phyloP scores from a whole-genome alignment of 2,888 invertebrate genomes.

The Trimorus sp. region DNA sequence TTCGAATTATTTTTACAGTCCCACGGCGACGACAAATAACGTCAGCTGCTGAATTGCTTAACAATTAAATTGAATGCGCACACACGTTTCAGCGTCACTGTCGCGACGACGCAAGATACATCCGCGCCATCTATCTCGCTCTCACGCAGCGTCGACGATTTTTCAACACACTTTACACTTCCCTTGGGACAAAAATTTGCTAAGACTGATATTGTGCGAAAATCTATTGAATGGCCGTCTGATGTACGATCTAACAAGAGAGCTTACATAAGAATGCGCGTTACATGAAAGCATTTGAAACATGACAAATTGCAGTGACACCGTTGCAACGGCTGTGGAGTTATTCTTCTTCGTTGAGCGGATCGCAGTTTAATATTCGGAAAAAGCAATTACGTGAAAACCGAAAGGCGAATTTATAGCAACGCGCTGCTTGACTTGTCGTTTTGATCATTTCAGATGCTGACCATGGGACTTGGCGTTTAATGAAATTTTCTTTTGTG shows the following conservation, averaged over 20 bases:
- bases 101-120: too few relatives aligned
- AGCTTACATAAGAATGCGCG: conserved; percentile 26
- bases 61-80: too few relatives aligned
- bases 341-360: neutral
- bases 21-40: too few relatives aligned
- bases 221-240: conserved; percentile 26
- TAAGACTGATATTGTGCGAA: conserved; percentile 31
- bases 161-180: conserved; percentile 4
- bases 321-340: neutral
- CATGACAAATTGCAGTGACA: conserved; percentile 31
- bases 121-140: too few relatives aligned
- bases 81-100: too few relatives aligned
- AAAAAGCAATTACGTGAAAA: neutral
- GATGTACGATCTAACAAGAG: conserved; percentile 28
- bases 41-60: too few relatives aligned
- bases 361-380: neutral
- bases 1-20: neutral
- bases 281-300: conserved; percentile 12
- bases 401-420: too few relatives aligned
- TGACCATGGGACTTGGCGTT: too few relatives aligned
- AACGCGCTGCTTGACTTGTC: too few relatives aligned
- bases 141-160: neutral
- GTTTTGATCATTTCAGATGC: too few relatives aligned
- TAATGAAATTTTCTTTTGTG: too few relatives aligned
- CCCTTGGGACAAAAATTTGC: neutral